Evolutionary conservation across 2,888 invertebrate species (phyloP), one percentile per base, ranked within the genome.

Genomic region (Timema cristinae): DNA sequence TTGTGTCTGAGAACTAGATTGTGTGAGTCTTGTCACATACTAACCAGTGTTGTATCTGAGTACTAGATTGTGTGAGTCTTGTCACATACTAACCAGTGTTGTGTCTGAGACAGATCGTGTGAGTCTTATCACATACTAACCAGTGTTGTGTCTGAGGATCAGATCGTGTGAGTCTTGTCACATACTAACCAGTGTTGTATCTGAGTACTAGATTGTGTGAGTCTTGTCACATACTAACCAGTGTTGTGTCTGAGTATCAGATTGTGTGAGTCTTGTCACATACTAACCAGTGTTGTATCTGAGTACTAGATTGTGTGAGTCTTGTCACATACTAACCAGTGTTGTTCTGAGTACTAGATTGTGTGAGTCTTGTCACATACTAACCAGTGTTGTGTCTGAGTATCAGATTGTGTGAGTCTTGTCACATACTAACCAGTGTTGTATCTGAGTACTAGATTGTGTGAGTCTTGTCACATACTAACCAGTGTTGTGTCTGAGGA

Each of bases 401-500:
- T 74, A 85, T 80, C 72, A 80, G 80, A 73, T 82, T 83, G 73
- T 83, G 32, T 32, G 32, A 32, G 32, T 32, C 32, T 32, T 32
- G 32, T 32, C 4, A 32, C 32, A 32, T 32, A 32, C 75, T 77
- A 77, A 85, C 86, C 86, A 15, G 90, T 90, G 78, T 88, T 85
- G 76, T 88, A n/a, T 2, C 32, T 32, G 32, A 32, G 32, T 4
- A 32, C 4, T 32, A 1, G 32, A 32, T 32, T 32, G 32, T 32
- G 32, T 32, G 32, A 32, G 32, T 32, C 32, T 32, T 32, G 32
- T 32, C 4, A 32, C 32, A 32, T 32, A 32, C 75, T 77, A 77
- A 85, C 86, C 86, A 15, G 90, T 90, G 78, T 88, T 85, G 76
- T 88, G 88, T 7, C 89, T 80, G 71, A 91, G 81, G 74, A 85